Base-by-base conservation (phyloP, 2,113 vertebrate species). In the Oryzias celebensis region DNA sequence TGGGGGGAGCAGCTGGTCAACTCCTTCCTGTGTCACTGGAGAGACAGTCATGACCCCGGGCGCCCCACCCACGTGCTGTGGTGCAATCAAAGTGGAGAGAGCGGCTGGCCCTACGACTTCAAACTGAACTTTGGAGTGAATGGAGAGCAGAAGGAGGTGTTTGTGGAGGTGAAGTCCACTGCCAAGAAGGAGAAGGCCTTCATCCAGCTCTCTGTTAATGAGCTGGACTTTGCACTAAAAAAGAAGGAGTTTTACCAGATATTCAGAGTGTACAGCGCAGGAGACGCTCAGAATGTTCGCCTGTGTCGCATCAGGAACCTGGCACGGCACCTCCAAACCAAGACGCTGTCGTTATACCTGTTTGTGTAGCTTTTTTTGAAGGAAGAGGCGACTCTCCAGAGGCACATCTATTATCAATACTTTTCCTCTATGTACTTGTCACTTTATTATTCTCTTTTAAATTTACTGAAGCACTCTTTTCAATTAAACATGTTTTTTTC, bases 1-100 rank as follows among this genome's bases (percentile, higher is more conserved):
- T 93, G 92, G 92, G 91, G 92, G 1, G 92, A 93, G 81, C 72
- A 84, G 68, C 86, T 93, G 78, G 92, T 93, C 50, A 67, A 90
- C 80, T 89, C 88, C 44, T 93, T 92, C 87, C 86, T 93, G 52
- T 76, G 72, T 14, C 65, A 89, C 65, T 93, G 91, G 92, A 76
- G 75, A 24, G 89, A 91, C 65, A 52, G 82, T 8, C 17, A 44
- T 0, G 75, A 74, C 5, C 64, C 77, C 0, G 41, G 48, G 0
- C 71, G 87, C 0, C 92, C 92, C n/a, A 7, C 31, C 0, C 53
- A 81, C 0, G 15, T 93, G 60, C 47, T 66, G 52, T 93, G 92
- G 92, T 90, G 85, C 74, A 93, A 93, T 23, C 67, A 83, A 65
- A 68, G 58, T 2, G 90, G 90, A 0, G 91, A 93, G 75, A 93